Percentiles rank a stretch among this genome's conserved stretches.
Conservation (phyloP, 2,797 vertebrate species). For the Anguilla anguilla region DNA sequence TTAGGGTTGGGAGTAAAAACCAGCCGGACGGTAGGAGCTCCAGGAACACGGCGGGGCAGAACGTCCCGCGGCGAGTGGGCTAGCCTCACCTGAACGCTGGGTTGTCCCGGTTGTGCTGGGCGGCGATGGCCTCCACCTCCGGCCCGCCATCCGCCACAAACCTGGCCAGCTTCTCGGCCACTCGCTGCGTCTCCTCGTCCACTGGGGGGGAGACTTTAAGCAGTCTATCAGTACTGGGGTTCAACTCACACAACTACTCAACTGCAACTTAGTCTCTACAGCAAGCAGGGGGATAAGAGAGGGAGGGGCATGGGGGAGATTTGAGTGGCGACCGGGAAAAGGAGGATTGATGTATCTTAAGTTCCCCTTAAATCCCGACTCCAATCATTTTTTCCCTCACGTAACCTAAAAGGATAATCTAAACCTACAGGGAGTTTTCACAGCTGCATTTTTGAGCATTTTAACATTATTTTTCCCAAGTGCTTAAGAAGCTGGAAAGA, state of each 20-base stretch:
- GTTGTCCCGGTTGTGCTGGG: conserved; percentile 87
- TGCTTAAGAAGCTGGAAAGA: background rate
- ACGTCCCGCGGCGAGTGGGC: no score
- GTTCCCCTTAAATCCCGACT: background rate
- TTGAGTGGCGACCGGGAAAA: conserved; percentile 60
- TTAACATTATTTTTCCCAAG: background rate
- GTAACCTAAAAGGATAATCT: background rate
- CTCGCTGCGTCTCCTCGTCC: conserved; percentile 84
- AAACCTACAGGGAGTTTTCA: background rate
- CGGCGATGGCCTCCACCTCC: conserved; percentile 88
- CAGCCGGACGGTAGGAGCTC: no score
- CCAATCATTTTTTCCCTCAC: background rate
- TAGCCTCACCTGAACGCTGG: conserved; percentile 83
- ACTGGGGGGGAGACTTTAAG: conserved; percentile 99
- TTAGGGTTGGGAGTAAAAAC: no score
- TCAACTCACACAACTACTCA: conserved; percentile 92
- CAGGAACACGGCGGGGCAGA: no score
- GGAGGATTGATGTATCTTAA: conserved; percentile 56
- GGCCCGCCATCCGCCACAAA: conserved; percentile 92
- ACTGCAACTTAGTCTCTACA: conserved; percentile 88
- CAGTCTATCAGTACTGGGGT: conserved; percentile 94
- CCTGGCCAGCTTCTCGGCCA: conserved; percentile 89
- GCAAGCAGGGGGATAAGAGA: conserved; percentile 78
- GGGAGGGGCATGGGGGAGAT: conserved; percentile 68
- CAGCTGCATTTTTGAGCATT: background rate